These are phyloP conservation scores for Stenchaetothrips biformis DNA, from an alignment of 2,888 invertebrate species.

Conservation along the genomic window DNA sequence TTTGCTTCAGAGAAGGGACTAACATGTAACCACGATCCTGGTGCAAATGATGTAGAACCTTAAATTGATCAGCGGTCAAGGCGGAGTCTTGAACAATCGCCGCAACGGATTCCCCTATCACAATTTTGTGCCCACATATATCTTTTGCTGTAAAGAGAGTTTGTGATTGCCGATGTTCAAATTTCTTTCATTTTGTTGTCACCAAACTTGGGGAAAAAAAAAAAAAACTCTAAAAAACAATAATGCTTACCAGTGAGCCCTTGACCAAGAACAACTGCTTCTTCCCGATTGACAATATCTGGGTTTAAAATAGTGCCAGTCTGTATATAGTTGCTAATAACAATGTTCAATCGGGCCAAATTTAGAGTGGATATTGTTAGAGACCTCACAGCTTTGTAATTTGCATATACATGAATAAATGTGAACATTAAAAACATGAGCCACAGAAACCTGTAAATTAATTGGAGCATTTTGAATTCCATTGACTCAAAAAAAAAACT, in stretches of 20 bases:
- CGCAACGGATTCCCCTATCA: conserved; percentile 55
- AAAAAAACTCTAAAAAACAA: conserved; percentile 33
- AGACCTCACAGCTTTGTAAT: conserved; percentile 79
- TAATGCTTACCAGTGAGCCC: conserved; percentile 46
- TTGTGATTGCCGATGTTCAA: conserved; percentile 26
- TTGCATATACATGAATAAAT: conserved; percentile 74
- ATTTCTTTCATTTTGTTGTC: background rate
- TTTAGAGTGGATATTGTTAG: conserved; percentile 78
- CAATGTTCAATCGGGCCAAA: conserved; percentile 65
- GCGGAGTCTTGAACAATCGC: conserved; percentile 41
- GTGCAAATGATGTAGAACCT: conserved; percentile 48
- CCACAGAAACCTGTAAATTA: conserved; percentile 61
- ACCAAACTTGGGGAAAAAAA: conserved; percentile 24
- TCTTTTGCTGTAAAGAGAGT: conserved; percentile 50
- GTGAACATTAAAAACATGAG: conserved; percentile 69
- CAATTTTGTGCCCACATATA: conserved; percentile 59
- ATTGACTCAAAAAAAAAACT: background rate
- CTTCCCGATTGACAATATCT: conserved; percentile 61
- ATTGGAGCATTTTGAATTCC: conserved; percentile 28
- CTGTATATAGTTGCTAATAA: conserved; percentile 63
- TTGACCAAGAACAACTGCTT: conserved; percentile 61
- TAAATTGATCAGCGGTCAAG: conserved; percentile 44
- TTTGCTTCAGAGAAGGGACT: conserved; percentile 48
- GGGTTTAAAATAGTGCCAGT: conserved; percentile 59
- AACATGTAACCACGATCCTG: conserved; percentile 53